These are phyloP conservation scores for Halcyon senegalensis DNA, from an alignment of 2,113 vertebrate genomes.

Conservation along the genomic window DNA sequence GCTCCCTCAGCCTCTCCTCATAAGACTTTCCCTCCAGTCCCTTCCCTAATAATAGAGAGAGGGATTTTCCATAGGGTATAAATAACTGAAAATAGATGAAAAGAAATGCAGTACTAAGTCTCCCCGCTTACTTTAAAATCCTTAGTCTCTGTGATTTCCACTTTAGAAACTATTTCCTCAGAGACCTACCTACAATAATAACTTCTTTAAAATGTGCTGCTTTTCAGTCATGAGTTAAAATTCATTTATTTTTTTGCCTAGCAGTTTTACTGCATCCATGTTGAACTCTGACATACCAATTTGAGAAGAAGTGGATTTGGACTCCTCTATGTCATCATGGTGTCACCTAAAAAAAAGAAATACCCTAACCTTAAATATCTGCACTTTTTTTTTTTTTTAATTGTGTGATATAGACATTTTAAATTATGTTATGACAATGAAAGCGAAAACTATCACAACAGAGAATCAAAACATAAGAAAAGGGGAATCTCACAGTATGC, in stretches of 20 bases:
- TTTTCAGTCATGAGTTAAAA: not conserved
- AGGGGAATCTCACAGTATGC: not conserved
- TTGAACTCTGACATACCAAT: not conserved
- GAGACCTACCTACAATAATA: not conserved
- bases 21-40: no score
- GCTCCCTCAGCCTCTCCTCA: no score
- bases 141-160: not conserved
- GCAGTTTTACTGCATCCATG: not conserved
- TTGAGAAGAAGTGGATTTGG: not conserved
- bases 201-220: not conserved
- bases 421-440: not conserved
- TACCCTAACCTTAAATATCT: not conserved
- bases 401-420: not conserved
- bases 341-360: not conserved
- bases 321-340: not conserved
- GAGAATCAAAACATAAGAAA: not conserved
- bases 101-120: not conserved
- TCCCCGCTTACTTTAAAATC: not conserved
- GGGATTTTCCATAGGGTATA: not conserved
- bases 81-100: not conserved
- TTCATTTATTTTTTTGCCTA: not conserved
- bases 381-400: fast-evolving
- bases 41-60: not conserved
- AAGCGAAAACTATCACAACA: not conserved
- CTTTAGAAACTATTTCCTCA: not conserved